Base-by-base conservation (phyloP, 2,113 vertebrate species). In the Platanista minor region DNA sequence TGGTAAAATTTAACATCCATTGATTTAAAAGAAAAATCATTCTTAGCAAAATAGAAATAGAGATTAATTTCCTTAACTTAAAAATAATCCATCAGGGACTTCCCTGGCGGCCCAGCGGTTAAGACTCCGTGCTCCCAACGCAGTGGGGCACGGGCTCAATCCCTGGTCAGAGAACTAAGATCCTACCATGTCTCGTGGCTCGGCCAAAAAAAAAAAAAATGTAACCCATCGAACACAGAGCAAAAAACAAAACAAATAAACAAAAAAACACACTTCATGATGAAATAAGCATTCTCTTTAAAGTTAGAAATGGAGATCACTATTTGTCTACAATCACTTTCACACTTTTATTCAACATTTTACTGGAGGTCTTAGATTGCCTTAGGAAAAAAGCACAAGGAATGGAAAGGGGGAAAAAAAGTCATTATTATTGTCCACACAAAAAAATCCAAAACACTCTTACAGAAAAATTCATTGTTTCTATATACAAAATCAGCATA, bases 11-110 rank as follows among this genome's bases (percentile, higher is more conserved):
- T 81, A 62, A 64, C 4, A 67, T 3, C 15, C 31, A 86, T 1
- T 67, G 39, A 95, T 90, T 78, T 91, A 88, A 88, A 91, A 72
- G n/a, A 87, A 86, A 84, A 83, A 33, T 49, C 8, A 77, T 46
- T 94, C 31, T 92, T 82, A n/a, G 39, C 33, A 90, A 95, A 87
- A 49, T 12, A 80, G 29, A 27, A 95, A 66, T 31, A 49, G 14
- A 83, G 66, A 85, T 82, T 17, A 82, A 86, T 82, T 75, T 87
- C 33, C 52, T 94, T 69, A 82, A 92, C 15, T 92, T 64, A 87
- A 82, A 87, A 93, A 25, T 33, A 67, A 82, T 41, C 12, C 59
- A 89, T 29, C 27, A 64, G 12, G 54, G 54, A 57, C 54, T 57
- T 57, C 54, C 54, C 54, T 57, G 20, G 54, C 7, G 7, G 54